Percentiles rank a stretch among this genome's conserved stretches.
Conservation (phyloP, 64 coral and sea anemone species). For the Montipora foliosa region DNA sequence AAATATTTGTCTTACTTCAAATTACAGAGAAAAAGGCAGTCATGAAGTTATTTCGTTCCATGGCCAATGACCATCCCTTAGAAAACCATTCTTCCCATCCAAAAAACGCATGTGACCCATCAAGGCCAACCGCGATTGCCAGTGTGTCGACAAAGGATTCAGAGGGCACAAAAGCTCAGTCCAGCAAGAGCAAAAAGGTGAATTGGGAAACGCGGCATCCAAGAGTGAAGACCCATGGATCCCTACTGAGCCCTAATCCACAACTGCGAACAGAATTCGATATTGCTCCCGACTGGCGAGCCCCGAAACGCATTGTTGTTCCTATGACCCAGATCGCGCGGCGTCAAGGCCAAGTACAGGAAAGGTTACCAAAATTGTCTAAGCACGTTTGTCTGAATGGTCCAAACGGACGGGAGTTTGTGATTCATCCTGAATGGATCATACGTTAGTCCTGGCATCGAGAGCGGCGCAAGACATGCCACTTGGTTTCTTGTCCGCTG, state of each 20-base stretch:
- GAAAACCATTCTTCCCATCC: neutral
- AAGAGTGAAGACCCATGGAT: neutral
- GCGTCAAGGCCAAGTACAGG: slow-evolving; percentile 15
- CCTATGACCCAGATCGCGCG: slow-evolving; percentile 81
- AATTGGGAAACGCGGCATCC: neutral
- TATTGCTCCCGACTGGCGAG: slow-evolving; percentile 73
- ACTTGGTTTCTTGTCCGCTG: neutral
- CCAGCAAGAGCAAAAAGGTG: neutral
- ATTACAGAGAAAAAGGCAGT: slow-evolving; percentile 23
- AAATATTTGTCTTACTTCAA: neutral
- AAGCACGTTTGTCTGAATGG: slow-evolving; percentile 3
- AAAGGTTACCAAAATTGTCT: neutral
- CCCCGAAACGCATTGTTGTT: slow-evolving; percentile 66
- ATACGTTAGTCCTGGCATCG: neutral
- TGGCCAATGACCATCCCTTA: neutral
- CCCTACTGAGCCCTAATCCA: slow-evolving; percentile 4
- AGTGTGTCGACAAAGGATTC: neutral
- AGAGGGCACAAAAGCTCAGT: neutral
- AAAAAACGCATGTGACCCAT: neutral
- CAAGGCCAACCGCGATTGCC: neutral
- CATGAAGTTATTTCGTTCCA: slow-evolving; percentile 24
- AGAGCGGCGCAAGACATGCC: neutral
- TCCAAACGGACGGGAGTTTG: slow-evolving; percentile 41
- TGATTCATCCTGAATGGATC: slow-evolving; percentile 78
- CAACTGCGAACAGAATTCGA: slow-evolving; percentile 68